phyloP scores from a whole-genome alignment of 1,140 invertebrate genomes.

The Dendroctonus ponderosae region DNA sequence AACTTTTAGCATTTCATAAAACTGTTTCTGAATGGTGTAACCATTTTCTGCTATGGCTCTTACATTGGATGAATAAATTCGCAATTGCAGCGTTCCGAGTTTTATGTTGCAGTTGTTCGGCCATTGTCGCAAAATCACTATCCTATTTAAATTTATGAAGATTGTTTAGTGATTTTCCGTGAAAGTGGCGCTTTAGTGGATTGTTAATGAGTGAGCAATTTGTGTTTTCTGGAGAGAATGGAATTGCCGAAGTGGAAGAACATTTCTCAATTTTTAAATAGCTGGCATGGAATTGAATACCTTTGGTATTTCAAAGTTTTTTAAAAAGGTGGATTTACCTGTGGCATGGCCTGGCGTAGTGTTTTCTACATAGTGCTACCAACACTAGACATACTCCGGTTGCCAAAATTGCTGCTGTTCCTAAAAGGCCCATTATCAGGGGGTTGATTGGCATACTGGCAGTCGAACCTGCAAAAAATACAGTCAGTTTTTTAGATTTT shows the following conservation, averaged over 20 bases:
- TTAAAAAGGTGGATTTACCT: conserved; percentile 31
- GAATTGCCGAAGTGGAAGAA: no score
- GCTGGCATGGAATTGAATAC: no score
- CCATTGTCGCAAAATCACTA: no score
- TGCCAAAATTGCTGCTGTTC: conserved; percentile 67
- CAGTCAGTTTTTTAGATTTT: no score
- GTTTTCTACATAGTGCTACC: conserved; percentile 59
- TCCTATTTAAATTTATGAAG: no score
- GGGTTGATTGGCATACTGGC: conserved; percentile 65
- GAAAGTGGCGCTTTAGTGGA: no score
- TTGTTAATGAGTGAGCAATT: no score
- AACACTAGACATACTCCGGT: conserved; percentile 70
- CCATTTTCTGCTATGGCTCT: not conserved
- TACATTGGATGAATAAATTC: not conserved
- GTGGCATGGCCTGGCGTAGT: conserved; percentile 47
- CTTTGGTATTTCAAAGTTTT: no score
- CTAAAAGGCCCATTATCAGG: conserved; percentile 67
- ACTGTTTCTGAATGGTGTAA: not conserved
- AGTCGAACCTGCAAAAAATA: conserved; percentile 51
- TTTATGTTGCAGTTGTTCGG: not conserved
- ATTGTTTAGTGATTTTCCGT: no score
- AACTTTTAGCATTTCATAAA: not conserved
- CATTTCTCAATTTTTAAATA: no score
- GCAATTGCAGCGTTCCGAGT: not conserved
- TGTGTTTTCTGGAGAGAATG: no score